These are phyloP conservation scores for Otus sunia DNA, from an alignment of 2,113 vertebrate genomes.

Conservation along the genomic window DNA sequence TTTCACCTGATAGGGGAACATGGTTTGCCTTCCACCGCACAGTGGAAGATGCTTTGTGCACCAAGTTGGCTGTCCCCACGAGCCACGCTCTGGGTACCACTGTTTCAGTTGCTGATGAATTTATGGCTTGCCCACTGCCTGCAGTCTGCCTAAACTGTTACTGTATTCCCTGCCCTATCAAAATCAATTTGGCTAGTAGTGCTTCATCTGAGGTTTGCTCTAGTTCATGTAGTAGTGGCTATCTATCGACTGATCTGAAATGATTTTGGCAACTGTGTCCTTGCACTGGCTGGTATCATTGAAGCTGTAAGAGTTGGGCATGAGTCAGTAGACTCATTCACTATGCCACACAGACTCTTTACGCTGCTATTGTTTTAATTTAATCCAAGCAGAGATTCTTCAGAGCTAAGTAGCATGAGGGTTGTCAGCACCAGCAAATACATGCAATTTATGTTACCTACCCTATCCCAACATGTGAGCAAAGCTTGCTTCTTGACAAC, in stretches of 20 bases:
- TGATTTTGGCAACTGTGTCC: not conserved
- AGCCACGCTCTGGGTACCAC: accelerated
- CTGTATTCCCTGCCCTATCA: not conserved
- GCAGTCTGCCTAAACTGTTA: not conserved
- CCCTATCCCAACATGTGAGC: not conserved
- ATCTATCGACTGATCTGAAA: not conserved
- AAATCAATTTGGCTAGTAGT: not conserved
- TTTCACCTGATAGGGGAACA: not conserved
- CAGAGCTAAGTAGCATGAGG: not conserved
- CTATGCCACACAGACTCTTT: not conserved
- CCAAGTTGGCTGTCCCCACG: not conserved
- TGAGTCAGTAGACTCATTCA: not conserved
- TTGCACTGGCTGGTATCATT: not conserved
- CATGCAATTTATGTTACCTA: not conserved
- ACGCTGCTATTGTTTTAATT: not conserved
- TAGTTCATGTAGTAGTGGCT: not conserved
- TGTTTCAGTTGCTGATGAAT: not conserved
- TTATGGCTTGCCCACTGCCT: not conserved
- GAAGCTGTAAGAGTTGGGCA: not conserved
- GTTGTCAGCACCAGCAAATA: not conserved
- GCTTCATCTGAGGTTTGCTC: not conserved
- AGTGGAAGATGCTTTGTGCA: not conserved
- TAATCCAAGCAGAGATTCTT: not conserved
- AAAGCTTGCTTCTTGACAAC: not conserved
- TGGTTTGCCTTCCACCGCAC: not conserved